These are phyloP conservation scores for Brenthis daphne DNA, from an alignment of 2,888 invertebrate genomes.

Conservation along the genomic window DNA sequence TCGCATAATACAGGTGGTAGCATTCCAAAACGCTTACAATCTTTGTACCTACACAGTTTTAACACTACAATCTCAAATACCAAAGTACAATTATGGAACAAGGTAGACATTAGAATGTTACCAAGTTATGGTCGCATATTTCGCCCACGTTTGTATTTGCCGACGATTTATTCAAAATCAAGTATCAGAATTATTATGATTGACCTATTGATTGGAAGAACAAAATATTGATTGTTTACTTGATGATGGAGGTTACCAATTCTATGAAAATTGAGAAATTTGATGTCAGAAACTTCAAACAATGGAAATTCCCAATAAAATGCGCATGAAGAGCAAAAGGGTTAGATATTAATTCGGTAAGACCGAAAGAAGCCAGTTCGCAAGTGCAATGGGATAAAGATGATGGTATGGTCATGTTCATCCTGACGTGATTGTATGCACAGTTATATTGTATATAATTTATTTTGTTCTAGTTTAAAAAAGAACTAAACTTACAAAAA, in stretches of 20 bases:
- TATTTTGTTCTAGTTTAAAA: too few species aligned
- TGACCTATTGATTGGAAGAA: constrained; percentile 48
- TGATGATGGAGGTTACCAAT: too few species aligned
- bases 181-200: constrained; percentile 55
- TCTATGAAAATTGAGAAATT: too few species aligned
- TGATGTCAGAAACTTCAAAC: too few species aligned
- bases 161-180: constrained; percentile 73
- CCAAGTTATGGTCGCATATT: constrained; percentile 58
- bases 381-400: too few species aligned
- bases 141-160: constrained; percentile 70
- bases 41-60: constrained; percentile 50
- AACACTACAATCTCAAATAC: constrained; percentile 45
- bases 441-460: too few species aligned
- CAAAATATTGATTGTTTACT: background rate
- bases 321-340: too few species aligned
- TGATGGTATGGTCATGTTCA: too few species aligned
- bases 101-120: constrained; percentile 57
- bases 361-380: too few species aligned
- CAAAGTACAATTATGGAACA: constrained; percentile 51
- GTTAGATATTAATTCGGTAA: too few species aligned
- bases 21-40: constrained; percentile 64
- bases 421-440: too few species aligned
- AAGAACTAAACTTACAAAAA: background rate
- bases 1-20: constrained; percentile 66
- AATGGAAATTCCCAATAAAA: too few species aligned